Evolutionary conservation across 2,113 vertebrate species (phyloP).

Genomic region (Oreochromis niloticus): DNA sequence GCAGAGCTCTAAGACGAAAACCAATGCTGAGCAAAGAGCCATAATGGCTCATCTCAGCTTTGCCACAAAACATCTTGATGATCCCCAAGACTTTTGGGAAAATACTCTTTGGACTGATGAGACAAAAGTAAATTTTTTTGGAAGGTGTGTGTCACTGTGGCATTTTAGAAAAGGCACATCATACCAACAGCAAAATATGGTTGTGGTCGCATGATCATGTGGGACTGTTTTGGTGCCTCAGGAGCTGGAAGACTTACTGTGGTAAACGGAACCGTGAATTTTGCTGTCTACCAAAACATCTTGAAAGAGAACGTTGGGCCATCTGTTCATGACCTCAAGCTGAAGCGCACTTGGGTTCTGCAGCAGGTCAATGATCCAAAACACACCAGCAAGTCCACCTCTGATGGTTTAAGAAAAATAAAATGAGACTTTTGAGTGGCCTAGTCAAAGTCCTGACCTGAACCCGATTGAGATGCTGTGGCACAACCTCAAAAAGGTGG

Average conservation of each 20-base stretch:
- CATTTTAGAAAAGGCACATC: neutral
- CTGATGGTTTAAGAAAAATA: too few relatives aligned
- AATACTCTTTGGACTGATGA: neutral
- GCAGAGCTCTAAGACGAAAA: neutral
- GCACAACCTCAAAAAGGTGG: neutral
- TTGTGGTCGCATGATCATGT: neutral
- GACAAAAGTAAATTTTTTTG: neutral
- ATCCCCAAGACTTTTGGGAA: neutral
- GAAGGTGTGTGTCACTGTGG: neutral
- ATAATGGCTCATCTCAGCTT: neutral
- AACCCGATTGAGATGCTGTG: neutral
- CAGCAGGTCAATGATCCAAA: too few relatives aligned
- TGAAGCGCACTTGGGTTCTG: neutral
- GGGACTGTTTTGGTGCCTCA: neutral
- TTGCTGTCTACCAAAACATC: neutral
- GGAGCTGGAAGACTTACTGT: neutral
- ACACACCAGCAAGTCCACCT: too few relatives aligned
- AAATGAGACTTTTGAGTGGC: neutral
- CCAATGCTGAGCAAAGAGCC: neutral
- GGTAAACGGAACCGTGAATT: neutral
- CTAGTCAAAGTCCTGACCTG: neutral
- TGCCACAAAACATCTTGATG: neutral
- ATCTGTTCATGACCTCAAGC: neutral
- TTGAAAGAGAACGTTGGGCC: neutral
- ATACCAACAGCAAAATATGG: neutral